phyloP scores from a whole-genome alignment of 2,888 invertebrate species.

The Phalangium opilio region DNA sequence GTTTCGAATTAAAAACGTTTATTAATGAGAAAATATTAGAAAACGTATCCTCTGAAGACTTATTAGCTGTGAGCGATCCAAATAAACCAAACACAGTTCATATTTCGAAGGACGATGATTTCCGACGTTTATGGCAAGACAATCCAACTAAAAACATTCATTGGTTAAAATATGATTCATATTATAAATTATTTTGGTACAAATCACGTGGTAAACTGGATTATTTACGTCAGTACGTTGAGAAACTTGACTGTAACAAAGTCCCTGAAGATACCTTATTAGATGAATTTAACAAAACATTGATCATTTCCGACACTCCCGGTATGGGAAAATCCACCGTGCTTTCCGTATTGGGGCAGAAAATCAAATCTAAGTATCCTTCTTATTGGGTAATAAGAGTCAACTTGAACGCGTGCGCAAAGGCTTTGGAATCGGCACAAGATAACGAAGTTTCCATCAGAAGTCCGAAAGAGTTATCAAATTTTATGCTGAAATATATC shows the following conservation, averaged over 20 bases:
- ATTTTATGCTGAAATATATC: neutral
- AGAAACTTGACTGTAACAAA: neutral
- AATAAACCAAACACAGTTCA: no score
- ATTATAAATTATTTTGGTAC: neutral
- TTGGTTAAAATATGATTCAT: neutral
- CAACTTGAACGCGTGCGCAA: neutral
- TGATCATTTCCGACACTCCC: neutral
- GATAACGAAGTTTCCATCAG: no score
- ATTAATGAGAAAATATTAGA: no score
- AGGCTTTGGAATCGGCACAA: neutral
- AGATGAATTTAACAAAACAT: neutral
- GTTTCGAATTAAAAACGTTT: no score
- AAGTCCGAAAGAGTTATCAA: neutral
- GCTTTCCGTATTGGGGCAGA: neutral
- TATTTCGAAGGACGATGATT: neutral
- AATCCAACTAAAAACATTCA: neutral
- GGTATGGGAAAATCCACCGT: constrained; percentile 4
- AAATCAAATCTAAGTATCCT: neutral
- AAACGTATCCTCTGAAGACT: no score
- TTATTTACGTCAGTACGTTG: neutral
- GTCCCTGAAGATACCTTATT: neutral
- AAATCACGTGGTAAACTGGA: neutral
- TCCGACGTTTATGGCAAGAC: neutral
- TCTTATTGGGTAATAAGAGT: neutral
- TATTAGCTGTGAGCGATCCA: no score